Conservation (phyloP, 2,797 vertebrate genomes). For the Holocentrus rufus region DNA sequence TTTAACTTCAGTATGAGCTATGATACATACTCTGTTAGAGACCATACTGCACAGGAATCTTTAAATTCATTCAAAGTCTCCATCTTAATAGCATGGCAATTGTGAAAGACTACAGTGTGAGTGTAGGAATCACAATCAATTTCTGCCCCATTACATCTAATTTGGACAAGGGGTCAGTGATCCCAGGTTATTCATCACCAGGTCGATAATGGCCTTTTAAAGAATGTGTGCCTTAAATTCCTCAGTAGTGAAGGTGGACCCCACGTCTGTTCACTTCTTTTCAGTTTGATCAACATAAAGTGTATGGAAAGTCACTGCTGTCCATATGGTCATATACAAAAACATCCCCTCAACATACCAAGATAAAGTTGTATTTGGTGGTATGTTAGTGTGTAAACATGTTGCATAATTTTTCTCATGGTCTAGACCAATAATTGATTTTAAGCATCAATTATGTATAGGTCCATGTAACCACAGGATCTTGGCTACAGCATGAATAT, state of each 20-base stretch:
- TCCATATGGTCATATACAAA: background rate
- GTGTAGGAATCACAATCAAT: background rate
- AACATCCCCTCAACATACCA: constrained; percentile 17
- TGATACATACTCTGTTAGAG: background rate
- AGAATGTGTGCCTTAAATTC: constrained; percentile 35
- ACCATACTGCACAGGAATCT: background rate
- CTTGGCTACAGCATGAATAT: background rate
- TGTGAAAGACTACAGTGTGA: background rate
- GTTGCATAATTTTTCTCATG: background rate
- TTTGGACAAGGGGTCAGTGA: background rate
- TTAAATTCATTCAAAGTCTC: background rate
- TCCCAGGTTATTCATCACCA: constrained; percentile 7
- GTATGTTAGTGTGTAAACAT: constrained; percentile 2
- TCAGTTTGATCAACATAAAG: constrained; percentile 17
- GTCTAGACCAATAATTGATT: constrained; percentile 13
- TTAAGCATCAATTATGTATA: background rate
- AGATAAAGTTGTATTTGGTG: constrained; percentile 6
- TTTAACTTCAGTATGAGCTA: background rate
- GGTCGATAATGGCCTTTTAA: constrained; percentile 44
- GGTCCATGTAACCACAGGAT: constrained; percentile 6
- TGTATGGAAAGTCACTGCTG: constrained; percentile 18
- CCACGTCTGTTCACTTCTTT: constrained; percentile 7
- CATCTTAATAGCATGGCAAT: background rate
- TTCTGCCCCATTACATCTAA: constrained; percentile 4
- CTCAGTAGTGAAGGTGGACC: background rate